Evolutionary conservation across 2,888 invertebrate species (phyloP).

Genomic region (Acronicta psi): DNA sequence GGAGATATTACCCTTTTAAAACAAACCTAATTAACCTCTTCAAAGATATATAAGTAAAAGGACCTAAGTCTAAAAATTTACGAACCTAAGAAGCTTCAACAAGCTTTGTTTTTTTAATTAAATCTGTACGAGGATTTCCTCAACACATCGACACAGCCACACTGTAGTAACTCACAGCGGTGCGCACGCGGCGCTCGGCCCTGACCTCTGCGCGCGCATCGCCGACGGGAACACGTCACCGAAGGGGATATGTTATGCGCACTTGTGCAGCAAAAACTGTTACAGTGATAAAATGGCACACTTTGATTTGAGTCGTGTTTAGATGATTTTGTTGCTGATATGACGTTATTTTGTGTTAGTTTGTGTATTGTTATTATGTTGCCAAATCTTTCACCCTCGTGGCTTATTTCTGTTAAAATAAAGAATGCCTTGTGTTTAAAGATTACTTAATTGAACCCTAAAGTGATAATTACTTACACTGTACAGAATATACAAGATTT

Average conservation of each 20-base stretch:
- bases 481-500: no score
- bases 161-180: conserved; percentile 6
- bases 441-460: no score
- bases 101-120: background rate
- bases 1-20: no score
- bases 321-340: background rate
- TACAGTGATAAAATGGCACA: conserved; percentile 10
- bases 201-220: conserved; percentile 68
- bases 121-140: background rate
- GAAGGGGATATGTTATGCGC: conserved; percentile 35
- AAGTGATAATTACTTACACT: no score
- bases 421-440: no score
- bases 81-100: no score
- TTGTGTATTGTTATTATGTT: background rate
- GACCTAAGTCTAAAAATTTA: background rate
- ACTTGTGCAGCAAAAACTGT: conserved; percentile 36
- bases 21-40: no score
- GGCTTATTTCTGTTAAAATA: no score
- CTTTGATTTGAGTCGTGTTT: conserved; percentile 3
- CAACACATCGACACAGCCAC: conserved; percentile 2
- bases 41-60: background rate
- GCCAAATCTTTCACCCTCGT: no score
- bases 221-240: conserved; percentile 48
- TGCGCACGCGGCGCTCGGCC: conserved; percentile 58
- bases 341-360: conserved; percentile 19